Evolutionary conservation across 2,113 vertebrate species (phyloP).

Genomic region (Passer domesticus): DNA sequence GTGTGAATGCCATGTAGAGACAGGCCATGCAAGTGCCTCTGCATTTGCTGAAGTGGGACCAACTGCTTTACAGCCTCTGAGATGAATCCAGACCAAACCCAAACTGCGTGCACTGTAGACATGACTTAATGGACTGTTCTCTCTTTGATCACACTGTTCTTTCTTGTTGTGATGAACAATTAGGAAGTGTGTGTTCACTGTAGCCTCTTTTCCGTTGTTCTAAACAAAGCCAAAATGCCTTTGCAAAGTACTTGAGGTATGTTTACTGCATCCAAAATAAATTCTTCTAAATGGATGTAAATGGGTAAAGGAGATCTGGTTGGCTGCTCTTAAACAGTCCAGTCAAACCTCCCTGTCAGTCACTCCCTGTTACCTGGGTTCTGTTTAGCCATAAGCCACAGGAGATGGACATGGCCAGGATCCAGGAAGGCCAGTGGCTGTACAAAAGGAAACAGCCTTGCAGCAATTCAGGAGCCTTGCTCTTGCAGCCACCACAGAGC

Average conservation of each 20-base stretch:
- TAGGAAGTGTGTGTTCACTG: not conserved
- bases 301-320: not conserved
- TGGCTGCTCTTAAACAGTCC: not conserved
- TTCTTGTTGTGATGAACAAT: not conserved
- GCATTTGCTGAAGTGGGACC: not conserved
- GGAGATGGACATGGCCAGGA: not conserved
- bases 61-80: not conserved
- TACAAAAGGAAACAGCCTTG: not conserved
- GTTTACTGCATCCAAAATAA: not conserved
- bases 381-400: not conserved
- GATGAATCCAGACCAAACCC: not conserved
- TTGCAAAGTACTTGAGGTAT: not conserved
- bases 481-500: accelerated
- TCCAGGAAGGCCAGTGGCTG: not conserved
- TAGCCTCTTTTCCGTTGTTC: not conserved
- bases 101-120: not conserved
- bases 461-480: not conserved
- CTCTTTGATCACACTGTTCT: not conserved
- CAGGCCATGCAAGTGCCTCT: not conserved
- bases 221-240: not conserved
- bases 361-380: not conserved
- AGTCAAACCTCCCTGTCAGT: not conserved
- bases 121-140: not conserved
- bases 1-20: not conserved
- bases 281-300: not conserved